phyloP scores from a whole-genome alignment of 2,797 vertebrate genomes.

The Silurus aristotelis region DNA sequence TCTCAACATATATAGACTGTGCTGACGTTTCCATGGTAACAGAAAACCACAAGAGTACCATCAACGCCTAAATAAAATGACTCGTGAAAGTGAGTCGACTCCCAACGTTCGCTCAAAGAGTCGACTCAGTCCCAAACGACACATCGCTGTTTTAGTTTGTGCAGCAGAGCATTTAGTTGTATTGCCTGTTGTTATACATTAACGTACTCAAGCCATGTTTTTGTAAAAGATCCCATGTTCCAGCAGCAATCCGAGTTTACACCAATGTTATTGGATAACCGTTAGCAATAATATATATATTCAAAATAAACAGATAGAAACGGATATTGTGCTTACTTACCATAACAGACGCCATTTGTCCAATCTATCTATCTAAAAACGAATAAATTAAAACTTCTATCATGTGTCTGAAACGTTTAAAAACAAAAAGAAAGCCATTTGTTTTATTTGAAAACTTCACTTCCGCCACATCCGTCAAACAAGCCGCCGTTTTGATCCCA shows the following conservation, averaged over 20 bases:
- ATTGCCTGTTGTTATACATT: too few species aligned
- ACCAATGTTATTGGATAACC: not conserved
- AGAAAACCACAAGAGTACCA: not conserved
- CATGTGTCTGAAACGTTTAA: not conserved
- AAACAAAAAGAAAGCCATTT: slow-evolving; percentile 9
- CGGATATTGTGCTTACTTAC: slow-evolving; percentile 56
- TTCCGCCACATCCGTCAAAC: slow-evolving; percentile 62
- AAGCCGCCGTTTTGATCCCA: slow-evolving; percentile 43
- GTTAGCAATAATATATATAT: not conserved
- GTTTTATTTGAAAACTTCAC: slow-evolving; percentile 23
- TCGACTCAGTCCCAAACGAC: not conserved
- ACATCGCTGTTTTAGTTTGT: not conserved
- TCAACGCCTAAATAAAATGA: not conserved
- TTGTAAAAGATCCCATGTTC: not conserved
- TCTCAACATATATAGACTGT: not conserved
- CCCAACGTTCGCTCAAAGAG: not conserved
- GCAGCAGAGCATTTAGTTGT: too few species aligned
- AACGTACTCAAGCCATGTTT: not conserved
- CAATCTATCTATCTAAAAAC: not conserved
- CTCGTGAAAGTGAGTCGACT: not conserved
- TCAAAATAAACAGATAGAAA: not conserved
- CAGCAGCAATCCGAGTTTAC: not conserved
- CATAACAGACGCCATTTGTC: slow-evolving; percentile 72
- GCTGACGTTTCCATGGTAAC: not conserved
- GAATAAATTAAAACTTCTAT: not conserved